Evolutionary conservation across 1,140 invertebrate genomes (phyloP).

Genomic region (Chionoecetes opilio): DNA sequence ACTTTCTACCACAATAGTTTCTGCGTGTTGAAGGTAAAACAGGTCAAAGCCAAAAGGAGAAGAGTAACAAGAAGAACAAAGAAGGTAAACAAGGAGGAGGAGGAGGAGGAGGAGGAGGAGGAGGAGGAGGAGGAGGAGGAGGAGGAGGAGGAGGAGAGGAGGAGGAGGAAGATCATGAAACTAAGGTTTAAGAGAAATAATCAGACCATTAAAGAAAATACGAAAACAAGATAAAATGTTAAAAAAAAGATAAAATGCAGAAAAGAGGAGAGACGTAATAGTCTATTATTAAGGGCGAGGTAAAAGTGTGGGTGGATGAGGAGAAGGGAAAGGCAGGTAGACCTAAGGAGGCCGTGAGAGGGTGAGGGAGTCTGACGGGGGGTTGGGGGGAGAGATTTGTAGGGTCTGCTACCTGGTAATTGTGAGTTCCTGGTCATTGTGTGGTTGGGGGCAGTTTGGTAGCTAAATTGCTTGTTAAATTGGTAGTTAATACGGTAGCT

Average conservation of each 20-base stretch:
- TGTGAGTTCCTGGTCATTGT: conserved; percentile 44
- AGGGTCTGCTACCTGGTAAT: conserved; percentile 50
- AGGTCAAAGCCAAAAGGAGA: too few relatives aligned
- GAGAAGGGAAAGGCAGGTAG: neutral
- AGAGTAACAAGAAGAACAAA: too few relatives aligned
- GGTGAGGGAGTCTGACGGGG: neutral
- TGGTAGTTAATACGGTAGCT: conserved; percentile 32
- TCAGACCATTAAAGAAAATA: too few relatives aligned
- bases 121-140: neutral
- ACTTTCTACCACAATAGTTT: too few relatives aligned
- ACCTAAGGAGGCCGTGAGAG: neutral
- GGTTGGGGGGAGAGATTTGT: neutral
- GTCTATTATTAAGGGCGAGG: neutral
- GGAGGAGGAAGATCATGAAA: neutral
- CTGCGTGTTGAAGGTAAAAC: too few relatives aligned
- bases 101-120: too few relatives aligned
- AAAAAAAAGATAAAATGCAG: neutral
- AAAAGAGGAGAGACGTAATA: neutral
- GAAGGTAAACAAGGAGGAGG: too few relatives aligned
- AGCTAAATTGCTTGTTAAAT: conserved; percentile 57
- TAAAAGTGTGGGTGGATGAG: neutral
- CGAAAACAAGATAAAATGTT: neutral
- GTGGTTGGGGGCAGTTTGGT: conserved; percentile 41
- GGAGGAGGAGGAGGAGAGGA: neutral
- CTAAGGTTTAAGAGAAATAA: too few relatives aligned